Conservation (phyloP, 1,140 invertebrate species). For the Anastrepha obliqua region DNA sequence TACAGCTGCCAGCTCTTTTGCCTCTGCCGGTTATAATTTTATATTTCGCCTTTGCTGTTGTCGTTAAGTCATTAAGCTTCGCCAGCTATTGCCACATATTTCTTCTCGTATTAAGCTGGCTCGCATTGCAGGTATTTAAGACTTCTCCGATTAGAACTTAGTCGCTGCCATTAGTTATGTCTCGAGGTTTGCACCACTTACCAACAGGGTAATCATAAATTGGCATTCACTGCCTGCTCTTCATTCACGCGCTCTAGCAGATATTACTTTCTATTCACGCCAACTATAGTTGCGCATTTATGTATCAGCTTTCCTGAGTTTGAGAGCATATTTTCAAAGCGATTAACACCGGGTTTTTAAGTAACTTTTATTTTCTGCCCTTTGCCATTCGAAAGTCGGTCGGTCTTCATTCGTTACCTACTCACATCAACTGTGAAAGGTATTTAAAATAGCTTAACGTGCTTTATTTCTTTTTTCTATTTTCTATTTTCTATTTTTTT, state of each 20-base stretch:
- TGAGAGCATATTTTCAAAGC: neutral
- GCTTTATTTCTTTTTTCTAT: neutral
- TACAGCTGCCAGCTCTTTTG: neutral
- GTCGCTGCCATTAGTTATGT: too few relatives aligned
- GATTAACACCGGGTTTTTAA: constrained; percentile 4
- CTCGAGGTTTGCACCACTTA: too few relatives aligned
- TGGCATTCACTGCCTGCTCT: neutral
- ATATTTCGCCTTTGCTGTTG: neutral
- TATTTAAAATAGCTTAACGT: constrained; percentile 1
- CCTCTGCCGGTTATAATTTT: neutral
- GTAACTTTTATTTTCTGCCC: neutral
- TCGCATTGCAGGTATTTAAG: too few relatives aligned
- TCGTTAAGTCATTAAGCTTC: neutral
- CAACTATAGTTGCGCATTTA: neutral
- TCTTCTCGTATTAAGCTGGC: too few relatives aligned
- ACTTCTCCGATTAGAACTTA: too few relatives aligned
- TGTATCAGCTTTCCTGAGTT: neutral
- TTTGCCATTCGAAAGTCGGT: neutral
- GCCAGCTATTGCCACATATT: too few relatives aligned
- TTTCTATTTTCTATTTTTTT: neutral
- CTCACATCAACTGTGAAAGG: neutral
- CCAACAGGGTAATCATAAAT: neutral
- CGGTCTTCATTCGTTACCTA: neutral
- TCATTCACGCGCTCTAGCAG: neutral
- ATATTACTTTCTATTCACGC: neutral